Evolutionary conservation across 2,113 vertebrate genomes (phyloP).

Genomic region (Sciurus niger): DNA sequence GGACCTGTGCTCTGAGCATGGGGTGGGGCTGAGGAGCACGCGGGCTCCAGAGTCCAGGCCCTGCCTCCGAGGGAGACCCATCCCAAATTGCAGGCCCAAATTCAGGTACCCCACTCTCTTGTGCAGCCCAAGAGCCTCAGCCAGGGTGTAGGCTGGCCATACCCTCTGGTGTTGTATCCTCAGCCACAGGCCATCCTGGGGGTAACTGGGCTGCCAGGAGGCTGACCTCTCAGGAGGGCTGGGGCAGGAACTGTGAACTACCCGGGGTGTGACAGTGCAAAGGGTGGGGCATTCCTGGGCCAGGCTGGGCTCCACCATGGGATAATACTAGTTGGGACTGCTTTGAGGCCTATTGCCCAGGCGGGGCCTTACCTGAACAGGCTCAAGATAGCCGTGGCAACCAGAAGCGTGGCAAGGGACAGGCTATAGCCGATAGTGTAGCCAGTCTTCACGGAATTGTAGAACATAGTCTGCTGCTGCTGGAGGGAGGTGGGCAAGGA

Average conservation of each 20-base stretch:
- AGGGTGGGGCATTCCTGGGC: neutral
- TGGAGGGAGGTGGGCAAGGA: neutral
- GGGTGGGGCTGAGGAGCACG: accelerated
- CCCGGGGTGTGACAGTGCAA: neutral
- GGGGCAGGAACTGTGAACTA: neutral
- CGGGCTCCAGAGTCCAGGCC: neutral
- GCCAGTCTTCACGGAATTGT: slow-evolving; percentile 92
- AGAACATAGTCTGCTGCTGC: slow-evolving; percentile 90
- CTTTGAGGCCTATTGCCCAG: neutral
- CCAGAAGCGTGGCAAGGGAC: slow-evolving; percentile 93
- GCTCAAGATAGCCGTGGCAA: slow-evolving; percentile 94
- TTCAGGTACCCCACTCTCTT: neutral
- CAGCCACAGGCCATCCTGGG: neutral
- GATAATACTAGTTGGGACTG: too few relatives aligned
- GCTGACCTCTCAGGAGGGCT: neutral
- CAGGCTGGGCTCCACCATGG: neutral
- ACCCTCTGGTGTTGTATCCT: neutral
- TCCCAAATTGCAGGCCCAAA: neutral
- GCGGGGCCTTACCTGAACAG: slow-evolving; percentile 93
- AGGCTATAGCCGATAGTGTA: slow-evolving; percentile 96
- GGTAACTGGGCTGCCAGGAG: neutral
- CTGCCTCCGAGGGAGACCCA: neutral
- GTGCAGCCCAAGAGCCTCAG: neutral
- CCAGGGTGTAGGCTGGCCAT: neutral
- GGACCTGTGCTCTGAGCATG: neutral